Evolutionary conservation across 2,113 vertebrate genomes (phyloP).

Genomic region (Caranx melampygus): DNA sequence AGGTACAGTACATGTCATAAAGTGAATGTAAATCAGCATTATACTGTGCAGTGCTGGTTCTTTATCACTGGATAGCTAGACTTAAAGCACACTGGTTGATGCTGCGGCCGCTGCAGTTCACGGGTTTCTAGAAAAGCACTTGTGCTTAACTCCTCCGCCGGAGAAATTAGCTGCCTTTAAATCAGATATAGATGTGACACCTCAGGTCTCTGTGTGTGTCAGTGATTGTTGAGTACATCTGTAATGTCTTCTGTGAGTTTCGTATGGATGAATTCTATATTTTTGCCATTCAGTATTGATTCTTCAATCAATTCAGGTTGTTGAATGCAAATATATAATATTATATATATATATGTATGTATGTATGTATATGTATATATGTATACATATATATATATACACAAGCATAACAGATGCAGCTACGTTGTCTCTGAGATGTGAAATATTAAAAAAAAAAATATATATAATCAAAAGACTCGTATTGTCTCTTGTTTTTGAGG

Average conservation of each 20-base stretch:
- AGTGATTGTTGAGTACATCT: conserved; percentile 42
- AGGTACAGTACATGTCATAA: conserved; percentile 5
- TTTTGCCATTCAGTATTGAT: conserved; percentile 70
- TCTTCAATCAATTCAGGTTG: conserved; percentile 53
- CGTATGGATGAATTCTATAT: conserved; percentile 53
- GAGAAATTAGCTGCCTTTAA: conserved; percentile 62
- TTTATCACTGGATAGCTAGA: conserved; percentile 57
- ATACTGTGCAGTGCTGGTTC: conserved; percentile 30
- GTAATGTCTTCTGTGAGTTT: conserved; percentile 46
- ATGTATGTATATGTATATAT: no score
- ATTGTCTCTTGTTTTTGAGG: not conserved
- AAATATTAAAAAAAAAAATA: conserved; percentile 55
- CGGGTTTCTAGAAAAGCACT: conserved; percentile 21
- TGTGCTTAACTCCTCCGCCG: conserved; percentile 15
- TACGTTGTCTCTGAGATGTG: conserved; percentile 63
- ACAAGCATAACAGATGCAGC: conserved; percentile 34
- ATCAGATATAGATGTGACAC: conserved; percentile 2
- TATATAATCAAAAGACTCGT: conserved; percentile 12
- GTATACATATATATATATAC: no score
- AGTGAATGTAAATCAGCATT: conserved; percentile 58
- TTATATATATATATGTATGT: not conserved
- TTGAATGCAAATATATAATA: conserved; percentile 42
- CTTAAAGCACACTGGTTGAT: conserved; percentile 33
- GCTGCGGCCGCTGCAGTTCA: not conserved
- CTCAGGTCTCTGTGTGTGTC: conserved; percentile 38